Evolutionary conservation across 2,113 vertebrate species (phyloP), one percentile per base, ranked within the genome.

Genomic region (Verasper variegatus): DNA sequence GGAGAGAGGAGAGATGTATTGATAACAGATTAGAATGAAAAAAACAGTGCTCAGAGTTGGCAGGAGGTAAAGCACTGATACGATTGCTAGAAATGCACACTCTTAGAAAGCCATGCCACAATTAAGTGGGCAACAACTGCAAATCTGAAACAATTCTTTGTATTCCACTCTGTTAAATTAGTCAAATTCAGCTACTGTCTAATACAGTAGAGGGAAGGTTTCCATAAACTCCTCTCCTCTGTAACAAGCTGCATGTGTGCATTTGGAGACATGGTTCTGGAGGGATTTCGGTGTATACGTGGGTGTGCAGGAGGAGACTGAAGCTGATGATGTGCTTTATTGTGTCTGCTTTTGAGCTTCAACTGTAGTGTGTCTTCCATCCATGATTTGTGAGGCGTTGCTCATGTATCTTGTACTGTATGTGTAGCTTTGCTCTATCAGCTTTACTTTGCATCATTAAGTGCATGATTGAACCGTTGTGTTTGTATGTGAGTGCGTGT

Each of bases 321-420:
- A 24, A 78, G 76, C 65, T 59, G 66, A 81, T 78, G 61, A 74
- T 80, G 58, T 55, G 31, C 55, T 80, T 74, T 82, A 83, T 81
- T 80, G 72, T 84, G 72, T 82, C 78, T 75, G 67, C 47, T 66
- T 66, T 85, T 5, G 5, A 71, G 21, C 49, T 74, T 26, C 17
- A 54, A n/a, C 62, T 67, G 27, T 76, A 42, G 15, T 61, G 11
- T 37, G 20, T 59, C 66, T 55, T 51, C 52, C 64, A 35, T 58
- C 21, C 23, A 23, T 58, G 58, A 20, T 57, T 21, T 57, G 27
- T 61, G 27, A 35, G 27, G 18, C 27, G 5, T 51, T 70, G 9
- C 37, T 51, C 3, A 57, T 69, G 31, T 55, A n/a, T 73, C 57
- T 40, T n/a, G 5, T 37, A 27, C n/a, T 83, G 23, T 58, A 9